Evolutionary conservation across 1,140 invertebrate species (phyloP).

Genomic region (Brachionus plicatilis): DNA sequence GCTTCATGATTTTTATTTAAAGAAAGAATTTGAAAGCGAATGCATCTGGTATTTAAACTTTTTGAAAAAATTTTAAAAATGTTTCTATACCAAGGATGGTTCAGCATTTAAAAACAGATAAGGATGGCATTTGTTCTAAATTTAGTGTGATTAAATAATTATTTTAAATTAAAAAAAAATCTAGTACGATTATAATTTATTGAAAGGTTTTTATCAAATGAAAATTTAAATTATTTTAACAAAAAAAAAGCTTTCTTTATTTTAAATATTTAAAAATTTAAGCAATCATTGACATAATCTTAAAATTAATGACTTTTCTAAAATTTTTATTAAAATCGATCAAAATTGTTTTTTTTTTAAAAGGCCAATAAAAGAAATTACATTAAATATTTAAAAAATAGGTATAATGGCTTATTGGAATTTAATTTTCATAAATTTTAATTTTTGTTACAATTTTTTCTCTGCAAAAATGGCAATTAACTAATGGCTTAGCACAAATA

Average conservation of each 20-base stretch:
- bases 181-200: neutral
- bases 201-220: neutral
- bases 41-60: neutral
- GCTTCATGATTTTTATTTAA: neutral
- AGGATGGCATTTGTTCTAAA: neutral
- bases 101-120: neutral
- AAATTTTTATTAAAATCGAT: slow-evolving; percentile 3
- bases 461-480: slow-evolving; percentile 84
- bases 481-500: slow-evolving; percentile 71
- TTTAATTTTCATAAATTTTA: slow-evolving; percentile 60
- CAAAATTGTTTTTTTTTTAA: neutral
- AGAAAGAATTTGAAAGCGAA: neutral
- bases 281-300: neutral
- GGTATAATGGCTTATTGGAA: neutral
- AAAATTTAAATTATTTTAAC: neutral
- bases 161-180: neutral
- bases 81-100: neutral
- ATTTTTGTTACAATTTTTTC: slow-evolving; percentile 81
- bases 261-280: neutral
- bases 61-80: neutral
- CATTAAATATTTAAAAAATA: neutral
- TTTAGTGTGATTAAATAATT: neutral
- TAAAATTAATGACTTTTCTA: neutral
- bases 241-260: neutral
- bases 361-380: neutral